These are phyloP conservation scores for Agrochola macilenta DNA, from an alignment of 2,888 invertebrate species.

Conservation along the genomic window DNA sequence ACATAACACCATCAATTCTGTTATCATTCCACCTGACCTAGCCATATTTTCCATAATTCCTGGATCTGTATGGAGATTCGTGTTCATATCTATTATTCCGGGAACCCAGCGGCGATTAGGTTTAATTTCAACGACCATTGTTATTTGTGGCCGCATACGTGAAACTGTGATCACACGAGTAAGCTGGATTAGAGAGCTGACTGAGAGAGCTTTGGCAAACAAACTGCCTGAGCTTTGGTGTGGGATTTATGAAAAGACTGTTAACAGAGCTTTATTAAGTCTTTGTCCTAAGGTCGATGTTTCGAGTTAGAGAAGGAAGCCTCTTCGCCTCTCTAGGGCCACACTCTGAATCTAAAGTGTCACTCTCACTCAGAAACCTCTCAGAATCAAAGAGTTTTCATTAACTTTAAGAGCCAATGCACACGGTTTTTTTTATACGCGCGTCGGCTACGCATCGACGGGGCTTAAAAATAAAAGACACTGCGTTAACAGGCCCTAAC, in stretches of 20 bases:
- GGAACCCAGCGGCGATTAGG: conserved; percentile 28
- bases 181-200: conserved; percentile 24
- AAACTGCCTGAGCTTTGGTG: neutral
- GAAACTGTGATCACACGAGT: conserved; percentile 11
- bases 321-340: neutral
- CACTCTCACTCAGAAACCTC: too few relatives aligned
- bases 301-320: neutral
- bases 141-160: conserved; percentile 25
- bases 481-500: too few relatives aligned
- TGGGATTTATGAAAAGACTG: neutral
- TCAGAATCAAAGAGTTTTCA: neutral
- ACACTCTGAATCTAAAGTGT: neutral
- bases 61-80: conserved; percentile 45
- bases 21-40: neutral
- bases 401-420: neutral
- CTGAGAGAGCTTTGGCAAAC: conserved; percentile 5
- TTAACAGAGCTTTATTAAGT: neutral
- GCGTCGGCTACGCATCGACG: too few relatives aligned
- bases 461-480: too few relatives aligned
- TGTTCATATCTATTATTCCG: conserved; percentile 14
- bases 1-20: conserved; percentile 6
- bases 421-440: too few relatives aligned
- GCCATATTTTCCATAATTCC: conserved; percentile 31
- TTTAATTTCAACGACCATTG: conserved; percentile 22
- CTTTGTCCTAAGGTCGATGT: neutral